Evolutionary conservation across 2,888 invertebrate genomes (phyloP), one percentile per base, ranked within the genome.

Genomic region (Plebejus melissa): DNA sequence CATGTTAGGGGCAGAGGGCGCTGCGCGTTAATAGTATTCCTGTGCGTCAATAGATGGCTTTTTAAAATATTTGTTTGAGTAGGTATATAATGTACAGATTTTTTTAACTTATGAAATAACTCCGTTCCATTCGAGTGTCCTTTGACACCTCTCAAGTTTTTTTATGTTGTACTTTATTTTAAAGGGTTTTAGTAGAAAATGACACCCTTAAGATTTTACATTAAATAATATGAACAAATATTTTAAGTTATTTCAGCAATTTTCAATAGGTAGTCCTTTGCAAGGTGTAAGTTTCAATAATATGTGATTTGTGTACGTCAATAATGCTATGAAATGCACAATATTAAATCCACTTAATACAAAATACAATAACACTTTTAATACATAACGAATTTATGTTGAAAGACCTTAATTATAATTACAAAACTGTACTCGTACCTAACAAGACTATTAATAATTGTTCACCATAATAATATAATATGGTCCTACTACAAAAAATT

Each of bases 201-300:
- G 46, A 11, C 2, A 46, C 9, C 46, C 2, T 46, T 46, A 2
- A 32, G 32, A 46, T 0, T 38, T 38, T 6, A 38, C 6, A 6
- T 38, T 38, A 38, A 1, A 50, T 54, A 4, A 50, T 54, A 4
- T 4, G 54, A 60, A 4, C 7, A 9, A 60, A 60, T 28, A 7
- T 28, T 60, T 60, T 60, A 60, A 60, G 28, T 28, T 60, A 11
- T 60, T 60, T 60, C 60, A 60, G 60, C 22, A 28, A 60, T 28
- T 58, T 6, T 58, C 22, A 60, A 28, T 28, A 28, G 28, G 11
- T 28, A 28, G 7, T 60, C 9, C 9, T 28, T 60, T 28, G 11
- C 60, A 28, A 65, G 32, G 65, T 36, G 65, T 65, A 65, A 65
- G 65, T 65, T 36, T 28, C 13, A 65, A 65, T 5, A 60, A 60